These are phyloP conservation scores for Idaea straminata DNA, from an alignment of 2,888 invertebrate genomes.

Conservation along the genomic window DNA sequence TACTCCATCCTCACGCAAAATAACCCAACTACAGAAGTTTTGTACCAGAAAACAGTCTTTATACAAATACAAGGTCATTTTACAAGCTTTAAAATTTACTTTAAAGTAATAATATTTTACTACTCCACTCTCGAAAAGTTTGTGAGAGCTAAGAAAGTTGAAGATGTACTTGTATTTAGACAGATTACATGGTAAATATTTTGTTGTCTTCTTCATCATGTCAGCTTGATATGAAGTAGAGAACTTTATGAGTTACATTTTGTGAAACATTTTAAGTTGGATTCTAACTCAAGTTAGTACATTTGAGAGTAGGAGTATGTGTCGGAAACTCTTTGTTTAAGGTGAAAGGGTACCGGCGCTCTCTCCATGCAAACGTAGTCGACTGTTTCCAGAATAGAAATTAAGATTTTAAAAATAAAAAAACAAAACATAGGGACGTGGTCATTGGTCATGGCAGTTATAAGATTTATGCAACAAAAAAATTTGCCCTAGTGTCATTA, in stretches of 20 bases:
- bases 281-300: not conserved
- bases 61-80: not conserved
- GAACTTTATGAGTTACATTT: not conserved
- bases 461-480: too few relatives aligned
- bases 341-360: not conserved
- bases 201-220: conserved; percentile 32
- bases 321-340: not conserved
- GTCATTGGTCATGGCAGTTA: too few relatives aligned
- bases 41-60: too few relatives aligned
- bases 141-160: conserved; percentile 25
- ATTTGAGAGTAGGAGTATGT: not conserved
- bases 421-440: too few relatives aligned
- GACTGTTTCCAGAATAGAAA: too few relatives aligned
- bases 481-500: too few relatives aligned
- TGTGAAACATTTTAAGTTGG: conserved; percentile 20
- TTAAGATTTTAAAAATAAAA: too few relatives aligned
- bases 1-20: too few relatives aligned
- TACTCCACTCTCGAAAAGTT: conserved; percentile 13
- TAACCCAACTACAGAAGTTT: too few relatives aligned
- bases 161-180: conserved; percentile 21
- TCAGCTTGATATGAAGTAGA: conserved; percentile 35
- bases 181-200: conserved; percentile 31
- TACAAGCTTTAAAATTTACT: too few relatives aligned
- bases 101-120: conserved; percentile 18
- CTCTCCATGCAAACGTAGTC: too few relatives aligned